Base-by-base conservation (phyloP, 2,888 invertebrate genomes). In the Chorisops tibialis region DNA sequence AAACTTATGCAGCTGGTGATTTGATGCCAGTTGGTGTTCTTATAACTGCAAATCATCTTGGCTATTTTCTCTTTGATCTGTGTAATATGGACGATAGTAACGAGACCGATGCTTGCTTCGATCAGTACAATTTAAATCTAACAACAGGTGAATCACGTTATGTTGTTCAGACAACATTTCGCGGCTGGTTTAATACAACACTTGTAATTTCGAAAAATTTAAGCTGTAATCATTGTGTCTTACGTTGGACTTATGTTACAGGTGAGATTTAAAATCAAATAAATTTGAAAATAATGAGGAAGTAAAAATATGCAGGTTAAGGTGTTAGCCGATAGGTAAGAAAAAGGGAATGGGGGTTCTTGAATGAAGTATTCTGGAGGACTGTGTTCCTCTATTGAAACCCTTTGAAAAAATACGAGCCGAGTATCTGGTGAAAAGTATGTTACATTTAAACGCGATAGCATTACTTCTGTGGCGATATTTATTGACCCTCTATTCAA, bases 101-200 rank as follows among this genome's bases (percentile, higher is more conserved):
- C 1, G 84, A 84, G 68, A 79, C 78, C 1, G 83, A 84, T 35
- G 75, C 73, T 1, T 85, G 85, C 64, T 84, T 83, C 66, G 66
- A 72, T 1, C 69, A 74, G 37, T 64, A 82, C 67, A 74, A 69
- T 0, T 61, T 84, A 14, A 60, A 64, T 6, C 68, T 75, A 24
- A 67, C 68, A 4, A 73, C 75, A 52, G 78, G 75, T 37, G 70
- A 69, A 48, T 56, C 66, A 1, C 69, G 67, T 3, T 66, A 71
- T 50, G 24, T 61, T 4, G 67, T 75, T 48, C 66, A 68, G 5
- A 66, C 62, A 9, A 18, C 14, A 12, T 47, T 60, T 2, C 63
- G 52, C 0, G 77, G 76, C 4, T 66, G 66, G 45, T 74, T 73
- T 47, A 70, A 71, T 45, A 68, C 73, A 18, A 68, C 67, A 1